Evolutionary conservation across 2,113 vertebrate genomes (phyloP).

Genomic region (Vulpes lagopus): DNA sequence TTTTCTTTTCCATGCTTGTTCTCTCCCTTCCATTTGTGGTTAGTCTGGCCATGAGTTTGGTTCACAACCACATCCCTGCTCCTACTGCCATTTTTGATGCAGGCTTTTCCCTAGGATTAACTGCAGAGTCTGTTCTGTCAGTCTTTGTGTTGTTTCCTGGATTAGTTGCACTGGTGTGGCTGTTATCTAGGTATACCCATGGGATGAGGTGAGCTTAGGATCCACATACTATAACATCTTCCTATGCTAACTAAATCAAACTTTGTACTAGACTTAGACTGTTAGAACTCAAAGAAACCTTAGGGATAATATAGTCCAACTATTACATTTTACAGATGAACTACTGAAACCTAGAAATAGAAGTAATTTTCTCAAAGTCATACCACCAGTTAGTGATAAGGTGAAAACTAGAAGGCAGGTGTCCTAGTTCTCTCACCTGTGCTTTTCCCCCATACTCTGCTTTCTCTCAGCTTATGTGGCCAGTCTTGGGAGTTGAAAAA

Average conservation of each 20-base stretch:
- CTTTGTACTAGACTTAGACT: slow-evolving; percentile 4
- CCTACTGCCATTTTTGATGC: neutral
- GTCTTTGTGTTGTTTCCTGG: neutral
- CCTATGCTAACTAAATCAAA: neutral
- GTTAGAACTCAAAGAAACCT: neutral
- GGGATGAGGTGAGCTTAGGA: neutral
- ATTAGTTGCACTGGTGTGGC: neutral
- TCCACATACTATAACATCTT: neutral
- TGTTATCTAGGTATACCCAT: neutral
- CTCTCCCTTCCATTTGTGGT: neutral
- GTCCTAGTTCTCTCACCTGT: neutral
- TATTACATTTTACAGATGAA: neutral
- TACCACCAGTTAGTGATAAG: neutral
- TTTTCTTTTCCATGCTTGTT: neutral
- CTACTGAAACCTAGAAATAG: neutral
- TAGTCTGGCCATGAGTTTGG: neutral
- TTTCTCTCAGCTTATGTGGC: neutral
- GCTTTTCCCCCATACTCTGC: neutral
- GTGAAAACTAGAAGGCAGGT: neutral
- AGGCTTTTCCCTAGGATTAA: neutral
- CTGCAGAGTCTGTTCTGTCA: neutral
- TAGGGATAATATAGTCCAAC: neutral
- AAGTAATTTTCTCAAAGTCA: slow-evolving; percentile 5
- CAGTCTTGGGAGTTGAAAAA: neutral
- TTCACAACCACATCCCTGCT: neutral